Conservation (phyloP, 1,140 invertebrate species). For the Tribolium castaneum region DNA sequence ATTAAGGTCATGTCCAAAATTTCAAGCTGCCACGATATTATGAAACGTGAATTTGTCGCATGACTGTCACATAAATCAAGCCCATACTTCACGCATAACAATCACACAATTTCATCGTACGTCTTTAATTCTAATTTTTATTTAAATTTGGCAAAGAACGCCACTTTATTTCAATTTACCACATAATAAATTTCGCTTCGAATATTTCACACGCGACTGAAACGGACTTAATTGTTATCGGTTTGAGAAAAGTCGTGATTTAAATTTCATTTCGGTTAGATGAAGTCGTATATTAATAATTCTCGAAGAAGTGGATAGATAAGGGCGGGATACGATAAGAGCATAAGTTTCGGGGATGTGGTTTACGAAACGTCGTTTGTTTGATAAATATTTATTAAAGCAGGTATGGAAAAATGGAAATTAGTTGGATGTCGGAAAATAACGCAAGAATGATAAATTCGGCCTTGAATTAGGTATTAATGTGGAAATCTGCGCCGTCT, state of each 20-base stretch:
- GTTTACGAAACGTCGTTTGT: neutral
- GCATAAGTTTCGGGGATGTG: neutral
- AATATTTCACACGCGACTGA: constrained; percentile 4
- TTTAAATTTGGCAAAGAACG: constrained; percentile 17
- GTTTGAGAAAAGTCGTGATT: constrained; percentile 4
- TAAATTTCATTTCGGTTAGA: neutral
- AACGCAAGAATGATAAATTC: neutral
- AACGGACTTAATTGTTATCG: constrained; percentile 15
- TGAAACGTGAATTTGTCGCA: constrained; percentile 9
- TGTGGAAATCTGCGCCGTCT: neutral
- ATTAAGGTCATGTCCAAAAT: constrained; percentile 18
- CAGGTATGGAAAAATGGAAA: neutral
- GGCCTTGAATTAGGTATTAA: constrained; percentile 1
- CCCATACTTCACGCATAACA: constrained; percentile 17
- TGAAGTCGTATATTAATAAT: neutral
- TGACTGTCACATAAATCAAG: constrained; percentile 28
- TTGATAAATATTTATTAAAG: neutral
- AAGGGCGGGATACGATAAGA: neutral
- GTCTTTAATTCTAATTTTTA: constrained; percentile 29
- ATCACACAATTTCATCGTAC: constrained; percentile 2
- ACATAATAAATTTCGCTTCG: constrained; percentile 25
- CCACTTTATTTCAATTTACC: constrained; percentile 31
- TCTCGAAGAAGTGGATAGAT: neutral
- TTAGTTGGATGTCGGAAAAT: neutral
- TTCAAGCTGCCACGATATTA: neutral